A percentile compares a stretch with the other conserved stretches of the same genome.
Conservation (phyloP, 2,888 invertebrate genomes). For the Erpobdella octoculata region DNA sequence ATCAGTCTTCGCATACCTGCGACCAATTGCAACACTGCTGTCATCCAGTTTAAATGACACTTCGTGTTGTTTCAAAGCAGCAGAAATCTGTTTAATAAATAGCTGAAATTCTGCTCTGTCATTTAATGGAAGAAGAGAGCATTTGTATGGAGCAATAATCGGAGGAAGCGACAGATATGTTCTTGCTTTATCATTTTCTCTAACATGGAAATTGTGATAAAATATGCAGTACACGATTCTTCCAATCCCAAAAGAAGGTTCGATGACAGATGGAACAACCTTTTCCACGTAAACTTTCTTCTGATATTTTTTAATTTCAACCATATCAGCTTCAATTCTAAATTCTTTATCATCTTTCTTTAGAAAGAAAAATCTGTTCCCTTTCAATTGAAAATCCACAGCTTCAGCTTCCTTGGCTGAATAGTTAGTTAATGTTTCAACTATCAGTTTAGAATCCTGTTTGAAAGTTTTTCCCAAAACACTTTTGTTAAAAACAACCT, state of each 20-base stretch:
- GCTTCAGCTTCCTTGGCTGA: slow-evolving; percentile 38
- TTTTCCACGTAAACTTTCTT: slow-evolving; percentile 80
- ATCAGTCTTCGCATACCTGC: slow-evolving; percentile 84
- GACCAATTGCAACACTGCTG: slow-evolving; percentile 90
- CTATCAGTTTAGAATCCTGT: slow-evolving; percentile 78
- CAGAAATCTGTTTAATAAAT: slow-evolving; percentile 65
- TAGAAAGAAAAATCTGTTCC: slow-evolving; percentile 22
- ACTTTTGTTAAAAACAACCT: neutral
- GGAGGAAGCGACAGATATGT: slow-evolving; percentile 87
- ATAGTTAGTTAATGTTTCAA: slow-evolving; percentile 59
- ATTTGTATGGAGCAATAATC: slow-evolving; percentile 87
- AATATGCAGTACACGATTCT: slow-evolving; percentile 89
- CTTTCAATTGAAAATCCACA: slow-evolving; percentile 35
- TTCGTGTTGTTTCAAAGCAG: slow-evolving; percentile 66
- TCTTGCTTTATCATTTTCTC: slow-evolving; percentile 90
- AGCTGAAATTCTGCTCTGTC: slow-evolving; percentile 78
- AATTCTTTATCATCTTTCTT: slow-evolving; percentile 31
- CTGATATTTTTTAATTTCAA: slow-evolving; percentile 64
- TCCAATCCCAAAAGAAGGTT: slow-evolving; percentile 97
- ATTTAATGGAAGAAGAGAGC: slow-evolving; percentile 88
- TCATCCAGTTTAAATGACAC: slow-evolving; percentile 77
- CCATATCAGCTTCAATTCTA: slow-evolving; percentile 62
- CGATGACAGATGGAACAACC: slow-evolving; percentile 91
- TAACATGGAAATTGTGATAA: slow-evolving; percentile 85
- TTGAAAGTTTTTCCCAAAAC: slow-evolving; percentile 81